Evolutionary conservation across 2,888 invertebrate species (phyloP).

Genomic region (Argyresthia albistria): DNA sequence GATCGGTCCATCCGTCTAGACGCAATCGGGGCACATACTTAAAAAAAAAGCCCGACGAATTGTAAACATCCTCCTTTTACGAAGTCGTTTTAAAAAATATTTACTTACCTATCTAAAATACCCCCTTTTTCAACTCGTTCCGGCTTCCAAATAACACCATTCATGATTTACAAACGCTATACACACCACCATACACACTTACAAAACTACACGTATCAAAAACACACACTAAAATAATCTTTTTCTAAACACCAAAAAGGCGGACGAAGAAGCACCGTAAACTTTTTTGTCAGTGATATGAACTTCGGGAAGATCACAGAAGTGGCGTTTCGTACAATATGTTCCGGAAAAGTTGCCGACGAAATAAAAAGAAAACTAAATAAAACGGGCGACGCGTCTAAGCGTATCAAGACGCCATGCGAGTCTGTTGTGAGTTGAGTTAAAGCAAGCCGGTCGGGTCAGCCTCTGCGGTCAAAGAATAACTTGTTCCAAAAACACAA

Average conservation of each 20-base stretch:
- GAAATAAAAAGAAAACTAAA: constrained; percentile 19
- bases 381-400: constrained; percentile 20
- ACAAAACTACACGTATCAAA: not conserved
- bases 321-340: not conserved
- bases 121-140: constrained; percentile 31
- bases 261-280: constrained; percentile 19
- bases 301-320: not conserved
- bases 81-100: too few relatives aligned
- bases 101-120: constrained; percentile 26
- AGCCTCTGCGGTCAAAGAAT: constrained; percentile 12
- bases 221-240: not conserved
- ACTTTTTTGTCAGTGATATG: constrained; percentile 7
- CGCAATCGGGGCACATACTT: too few relatives aligned
- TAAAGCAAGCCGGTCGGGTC: constrained; percentile 6
- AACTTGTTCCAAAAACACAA: not conserved
- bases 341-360: not conserved
- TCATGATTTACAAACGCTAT: constrained; percentile 18
- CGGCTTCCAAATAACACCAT: constrained; percentile 28
- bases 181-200: not conserved
- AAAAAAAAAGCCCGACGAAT: too few relatives aligned
- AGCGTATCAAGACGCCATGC: constrained; percentile 26
- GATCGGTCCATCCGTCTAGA: too few relatives aligned
- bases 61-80: too few relatives aligned
- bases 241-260: constrained; percentile 7
- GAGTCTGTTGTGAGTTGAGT: constrained; percentile 23